phyloP scores from a whole-genome alignment of 1,140 invertebrate genomes.

The Drosophila bocki region DNA sequence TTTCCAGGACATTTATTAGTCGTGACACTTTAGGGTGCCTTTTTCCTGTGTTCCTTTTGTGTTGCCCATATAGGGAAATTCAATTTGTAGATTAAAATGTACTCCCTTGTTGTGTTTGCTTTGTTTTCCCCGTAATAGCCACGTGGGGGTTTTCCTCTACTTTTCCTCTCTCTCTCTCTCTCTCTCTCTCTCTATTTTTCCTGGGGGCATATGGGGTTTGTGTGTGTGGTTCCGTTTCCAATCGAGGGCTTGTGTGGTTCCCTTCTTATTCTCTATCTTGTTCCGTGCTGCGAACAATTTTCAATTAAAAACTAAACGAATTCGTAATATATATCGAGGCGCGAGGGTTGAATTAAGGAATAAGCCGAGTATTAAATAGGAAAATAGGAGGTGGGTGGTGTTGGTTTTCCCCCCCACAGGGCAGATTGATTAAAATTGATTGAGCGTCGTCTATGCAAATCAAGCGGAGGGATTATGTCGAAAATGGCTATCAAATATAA shows the following conservation, averaged over 20 bases:
- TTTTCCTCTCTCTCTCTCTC: background rate
- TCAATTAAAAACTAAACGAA: constrained; percentile 49
- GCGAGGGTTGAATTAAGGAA: constrained; percentile 26
- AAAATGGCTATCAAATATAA: constrained; percentile 13
- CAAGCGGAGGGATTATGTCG: constrained; percentile 27
- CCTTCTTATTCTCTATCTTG: constrained; percentile 12
- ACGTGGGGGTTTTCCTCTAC: constrained; percentile 20
- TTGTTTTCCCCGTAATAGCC: constrained; percentile 27
- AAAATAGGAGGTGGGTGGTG: background rate
- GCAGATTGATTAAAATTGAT: constrained; percentile 49
- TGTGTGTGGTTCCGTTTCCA: background rate
- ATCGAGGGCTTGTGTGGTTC: constrained; percentile 10
- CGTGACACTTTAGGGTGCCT: background rate
- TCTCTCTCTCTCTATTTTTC: background rate
- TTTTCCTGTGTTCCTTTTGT: constrained; percentile 14
- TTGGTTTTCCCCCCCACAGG: constrained; percentile 12
- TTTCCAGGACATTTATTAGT: constrained; percentile 1
- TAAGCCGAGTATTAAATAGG: constrained; percentile 18
- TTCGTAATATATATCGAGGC: constrained; percentile 21
- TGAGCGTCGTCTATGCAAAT: constrained; percentile 38
- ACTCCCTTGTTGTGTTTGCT: constrained; percentile 9
- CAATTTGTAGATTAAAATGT: constrained; percentile 74
- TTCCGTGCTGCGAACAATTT: constrained; percentile 20
- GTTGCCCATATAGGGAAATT: constrained; percentile 59
- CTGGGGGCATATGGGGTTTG: constrained; percentile 1